Percentiles rank a stretch among this genome's conserved stretches.
Conservation (phyloP, 1,140 invertebrate species). For the Cyclina sinensis region DNA sequence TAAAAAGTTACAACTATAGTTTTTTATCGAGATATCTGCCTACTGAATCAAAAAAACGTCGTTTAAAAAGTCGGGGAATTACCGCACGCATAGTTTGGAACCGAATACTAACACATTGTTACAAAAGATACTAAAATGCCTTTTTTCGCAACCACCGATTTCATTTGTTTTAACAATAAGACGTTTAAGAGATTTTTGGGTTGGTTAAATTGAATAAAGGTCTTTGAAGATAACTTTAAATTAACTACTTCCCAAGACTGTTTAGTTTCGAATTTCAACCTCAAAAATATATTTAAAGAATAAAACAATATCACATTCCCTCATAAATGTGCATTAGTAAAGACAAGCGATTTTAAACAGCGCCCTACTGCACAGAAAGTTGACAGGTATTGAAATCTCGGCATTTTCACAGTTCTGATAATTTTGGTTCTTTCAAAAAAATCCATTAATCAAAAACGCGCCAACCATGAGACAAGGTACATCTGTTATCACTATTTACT, state of each 20-base stretch:
- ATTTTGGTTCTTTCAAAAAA: constrained; percentile 1
- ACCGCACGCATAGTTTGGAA: constrained; percentile 18
- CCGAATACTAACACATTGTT: not conserved
- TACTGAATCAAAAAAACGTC: constrained; percentile 19
- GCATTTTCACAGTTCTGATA: not conserved
- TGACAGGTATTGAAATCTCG: not conserved
- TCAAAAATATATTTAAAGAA: not conserved
- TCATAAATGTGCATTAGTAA: not conserved
- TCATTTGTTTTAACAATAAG: constrained; percentile 30
- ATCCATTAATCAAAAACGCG: constrained; percentile 38
- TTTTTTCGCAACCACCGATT: constrained; percentile 16
- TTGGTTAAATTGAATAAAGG: not conserved
- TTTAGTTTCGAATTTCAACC: constrained; percentile 32
- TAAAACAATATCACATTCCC: not conserved
- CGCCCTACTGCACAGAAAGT: not conserved
- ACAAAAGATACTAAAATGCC: not conserved
- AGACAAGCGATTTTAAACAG: not conserved
- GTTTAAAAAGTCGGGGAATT: not conserved
- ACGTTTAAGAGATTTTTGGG: constrained; percentile 9
- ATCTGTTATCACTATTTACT: constrained; percentile 24
- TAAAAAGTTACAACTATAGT: not conserved
- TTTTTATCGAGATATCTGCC: not conserved
- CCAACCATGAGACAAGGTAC: not conserved
- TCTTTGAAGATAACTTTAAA: constrained; percentile 28
- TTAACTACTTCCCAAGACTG: not conserved